Percentiles rank a stretch among this genome's conserved stretches.
Evolutionary conservation across 2,888 invertebrate species (phyloP).

Genomic region (Acanthosoma haemorrhoidale): DNA sequence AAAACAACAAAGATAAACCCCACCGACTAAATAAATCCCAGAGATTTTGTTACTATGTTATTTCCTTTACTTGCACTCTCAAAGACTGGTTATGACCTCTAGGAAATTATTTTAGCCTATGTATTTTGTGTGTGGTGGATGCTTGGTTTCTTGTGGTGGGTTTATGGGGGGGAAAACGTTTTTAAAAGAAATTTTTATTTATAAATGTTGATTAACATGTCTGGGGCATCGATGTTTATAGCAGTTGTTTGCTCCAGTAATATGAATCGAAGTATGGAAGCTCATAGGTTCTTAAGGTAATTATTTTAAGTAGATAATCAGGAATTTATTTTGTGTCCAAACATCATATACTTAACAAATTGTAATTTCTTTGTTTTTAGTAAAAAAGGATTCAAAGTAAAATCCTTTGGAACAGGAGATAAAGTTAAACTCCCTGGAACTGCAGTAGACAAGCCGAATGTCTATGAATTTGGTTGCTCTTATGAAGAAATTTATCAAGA

Average conservation of each 20-base stretch:
- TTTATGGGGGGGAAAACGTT: not conserved
- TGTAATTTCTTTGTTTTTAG: conserved; percentile 50
- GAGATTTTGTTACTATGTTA: not conserved
- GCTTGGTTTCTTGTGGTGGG: not conserved
- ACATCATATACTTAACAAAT: not conserved
- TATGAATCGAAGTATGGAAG: conserved; percentile 99
- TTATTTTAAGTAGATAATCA: not conserved
- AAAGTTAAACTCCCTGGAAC: conserved; percentile 96
- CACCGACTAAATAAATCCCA: not conserved
- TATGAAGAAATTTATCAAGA: conserved; percentile 96
- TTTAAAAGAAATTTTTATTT: not conserved
- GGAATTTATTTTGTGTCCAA: not conserved
- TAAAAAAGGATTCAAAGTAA: conserved; percentile 93
- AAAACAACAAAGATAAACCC: no score
- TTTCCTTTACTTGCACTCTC: not conserved
- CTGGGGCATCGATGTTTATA: conserved; percentile 55
- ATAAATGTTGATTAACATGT: conserved; percentile 34
- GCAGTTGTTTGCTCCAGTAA: conserved; percentile 99
- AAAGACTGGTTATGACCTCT: not conserved
- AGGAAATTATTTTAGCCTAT: not conserved
- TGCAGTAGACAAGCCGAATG: conserved; percentile 87
- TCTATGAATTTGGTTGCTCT: conserved; percentile 92
- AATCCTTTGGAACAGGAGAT: conserved; percentile 89
- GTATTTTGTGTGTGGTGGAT: conserved; percentile 5
- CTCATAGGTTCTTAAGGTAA: conserved; percentile 85